phyloP scores from a whole-genome alignment of 2,113 vertebrate species.

The Axis porcinus region DNA sequence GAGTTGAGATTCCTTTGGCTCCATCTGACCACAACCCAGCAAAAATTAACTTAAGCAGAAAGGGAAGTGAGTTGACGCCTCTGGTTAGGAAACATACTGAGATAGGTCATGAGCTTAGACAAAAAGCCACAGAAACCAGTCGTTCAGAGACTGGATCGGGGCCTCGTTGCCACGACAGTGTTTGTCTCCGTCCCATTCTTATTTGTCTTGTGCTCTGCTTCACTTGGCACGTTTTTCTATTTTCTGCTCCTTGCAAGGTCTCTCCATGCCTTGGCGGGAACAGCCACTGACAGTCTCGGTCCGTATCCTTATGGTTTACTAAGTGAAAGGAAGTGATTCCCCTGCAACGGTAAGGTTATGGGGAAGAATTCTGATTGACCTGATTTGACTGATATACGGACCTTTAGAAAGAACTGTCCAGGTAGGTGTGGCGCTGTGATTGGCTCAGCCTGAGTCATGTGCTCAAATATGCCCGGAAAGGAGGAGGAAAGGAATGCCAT shows the following conservation, averaged over 20 bases:
- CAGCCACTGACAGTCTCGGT: neutral
- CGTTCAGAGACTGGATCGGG: neutral
- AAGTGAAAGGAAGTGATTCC: neutral
- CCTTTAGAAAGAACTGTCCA: neutral
- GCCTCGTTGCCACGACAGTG: neutral
- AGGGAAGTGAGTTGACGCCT: neutral
- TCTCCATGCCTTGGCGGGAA: neutral
- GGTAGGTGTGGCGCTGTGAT: neutral
- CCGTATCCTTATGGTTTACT: neutral
- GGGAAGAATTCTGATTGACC: neutral
- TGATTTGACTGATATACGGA: neutral
- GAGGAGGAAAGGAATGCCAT: neutral
- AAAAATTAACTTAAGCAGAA: constrained; percentile 7
- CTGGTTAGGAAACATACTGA: neutral
- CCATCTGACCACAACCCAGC: neutral
- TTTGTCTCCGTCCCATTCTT: neutral
- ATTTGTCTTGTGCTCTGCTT: neutral
- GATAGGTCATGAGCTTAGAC: neutral
- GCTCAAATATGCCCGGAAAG: neutral
- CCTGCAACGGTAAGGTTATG: neutral
- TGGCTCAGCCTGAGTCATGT: neutral
- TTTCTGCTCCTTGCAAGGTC: neutral
- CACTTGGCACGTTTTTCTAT: neutral
- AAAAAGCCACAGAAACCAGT: neutral
- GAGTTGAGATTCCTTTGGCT: neutral